These are phyloP conservation scores for Semibalanus balanoides DNA, from an alignment of 1,140 invertebrate genomes.

Conservation along the genomic window DNA sequence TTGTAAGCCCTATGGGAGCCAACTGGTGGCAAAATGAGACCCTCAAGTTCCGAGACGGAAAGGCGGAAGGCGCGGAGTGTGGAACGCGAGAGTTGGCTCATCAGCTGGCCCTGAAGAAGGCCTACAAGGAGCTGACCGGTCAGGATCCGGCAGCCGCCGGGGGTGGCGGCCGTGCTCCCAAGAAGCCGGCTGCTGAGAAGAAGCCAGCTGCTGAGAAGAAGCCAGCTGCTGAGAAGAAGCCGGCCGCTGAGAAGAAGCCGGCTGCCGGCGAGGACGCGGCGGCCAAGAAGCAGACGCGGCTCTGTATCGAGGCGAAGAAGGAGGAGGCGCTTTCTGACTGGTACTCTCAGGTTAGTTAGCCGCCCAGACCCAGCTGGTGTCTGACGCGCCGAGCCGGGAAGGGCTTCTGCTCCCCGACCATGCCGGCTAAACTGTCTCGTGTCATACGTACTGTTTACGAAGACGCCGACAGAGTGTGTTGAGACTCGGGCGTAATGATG, in stretches of 20 bases:
- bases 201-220: conserved; percentile 12
- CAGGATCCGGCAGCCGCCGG: conserved; percentile 32
- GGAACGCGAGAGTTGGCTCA: too few relatives aligned
- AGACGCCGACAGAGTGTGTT: too few relatives aligned
- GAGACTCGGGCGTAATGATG: too few relatives aligned
- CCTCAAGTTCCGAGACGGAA: too few relatives aligned
- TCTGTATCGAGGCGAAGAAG: conserved; percentile 87
- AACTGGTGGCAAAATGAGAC: too few relatives aligned
- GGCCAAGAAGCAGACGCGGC: conserved; percentile 69
- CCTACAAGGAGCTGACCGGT: conserved; percentile 61
- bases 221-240: conserved; percentile 13
- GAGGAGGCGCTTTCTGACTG: conserved; percentile 88
- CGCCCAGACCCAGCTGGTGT: too few relatives aligned
- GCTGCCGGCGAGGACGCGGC: conserved; percentile 9
- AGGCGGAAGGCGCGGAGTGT: conserved; percentile 51
- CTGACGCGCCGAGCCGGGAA: too few relatives aligned
- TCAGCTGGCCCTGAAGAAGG: conserved; percentile 55
- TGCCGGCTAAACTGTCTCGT: too few relatives aligned
- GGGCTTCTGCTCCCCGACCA: too few relatives aligned
- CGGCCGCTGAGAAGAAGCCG: conserved; percentile 5
- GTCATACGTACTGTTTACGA: too few relatives aligned
- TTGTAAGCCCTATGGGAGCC: too few relatives aligned
- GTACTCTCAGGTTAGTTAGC: conserved; percentile 95
- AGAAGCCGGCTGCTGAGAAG: conserved; percentile 9
- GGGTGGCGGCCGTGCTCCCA: neutral